A percentile compares a stretch with the other conserved stretches of the same genome.
Evolutionary conservation across 2,113 vertebrate genomes (phyloP).

Genomic region (Thymallus thymallus): DNA sequence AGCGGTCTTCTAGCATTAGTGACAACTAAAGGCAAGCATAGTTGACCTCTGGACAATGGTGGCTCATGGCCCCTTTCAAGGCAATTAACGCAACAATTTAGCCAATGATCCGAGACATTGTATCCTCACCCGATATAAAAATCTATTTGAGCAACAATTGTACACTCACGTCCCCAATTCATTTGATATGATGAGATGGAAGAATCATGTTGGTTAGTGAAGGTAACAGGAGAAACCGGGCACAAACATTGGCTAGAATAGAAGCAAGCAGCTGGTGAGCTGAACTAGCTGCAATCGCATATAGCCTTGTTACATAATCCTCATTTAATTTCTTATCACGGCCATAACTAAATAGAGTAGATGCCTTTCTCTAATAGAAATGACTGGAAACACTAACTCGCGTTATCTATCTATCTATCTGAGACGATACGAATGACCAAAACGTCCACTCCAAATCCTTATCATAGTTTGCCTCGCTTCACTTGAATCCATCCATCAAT

Average conservation of each 20-base stretch:
- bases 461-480: no score
- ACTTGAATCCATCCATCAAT: no score
- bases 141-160: not conserved
- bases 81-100: not conserved
- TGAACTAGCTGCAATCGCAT: not conserved
- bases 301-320: constrained; percentile 54
- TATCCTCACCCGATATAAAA: not conserved
- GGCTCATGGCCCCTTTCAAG: not conserved
- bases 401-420: no score
- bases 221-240: constrained; percentile 17
- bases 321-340: constrained; percentile 40
- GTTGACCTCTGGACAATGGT: constrained; percentile 57
- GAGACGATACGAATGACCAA: no score
- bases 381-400: not conserved
- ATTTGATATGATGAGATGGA: not conserved
- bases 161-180: not conserved
- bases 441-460: no score
- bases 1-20: constrained; percentile 28
- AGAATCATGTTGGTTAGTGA: not conserved
- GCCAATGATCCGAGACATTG: not conserved
- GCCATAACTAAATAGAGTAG: not conserved
- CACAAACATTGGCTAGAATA: constrained; percentile 17
- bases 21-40: constrained; percentile 45
- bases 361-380: not conserved
- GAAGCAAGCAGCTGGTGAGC: not conserved